Conservation (phyloP, 37 sponge, comb jelly and placozoan genomes). For the Ephydatia muelleri region DNA sequence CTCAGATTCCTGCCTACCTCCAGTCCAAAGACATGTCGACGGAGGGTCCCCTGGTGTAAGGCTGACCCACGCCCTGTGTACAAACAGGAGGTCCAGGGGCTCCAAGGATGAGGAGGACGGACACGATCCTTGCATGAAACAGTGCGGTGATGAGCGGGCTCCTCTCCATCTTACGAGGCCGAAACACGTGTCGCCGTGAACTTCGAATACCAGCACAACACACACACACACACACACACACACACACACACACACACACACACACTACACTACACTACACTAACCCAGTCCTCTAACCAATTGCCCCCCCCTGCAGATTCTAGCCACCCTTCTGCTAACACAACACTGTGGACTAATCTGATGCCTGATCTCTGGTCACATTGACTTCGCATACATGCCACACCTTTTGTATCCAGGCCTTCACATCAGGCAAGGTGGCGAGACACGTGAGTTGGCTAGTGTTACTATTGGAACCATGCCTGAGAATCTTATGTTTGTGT, state of each 20-base stretch:
- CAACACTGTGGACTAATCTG: too few species aligned
- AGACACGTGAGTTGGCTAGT: background rate
- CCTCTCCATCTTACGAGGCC: conserved; percentile 84
- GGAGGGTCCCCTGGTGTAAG: conserved; percentile 67
- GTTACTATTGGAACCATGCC: background rate
- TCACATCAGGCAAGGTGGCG: too few species aligned
- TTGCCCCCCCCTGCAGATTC: background rate
- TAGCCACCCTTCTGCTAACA: background rate
- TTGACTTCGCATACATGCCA: background rate
- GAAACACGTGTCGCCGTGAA: background rate
- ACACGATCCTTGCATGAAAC: conserved; percentile 84
- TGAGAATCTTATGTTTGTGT: background rate
- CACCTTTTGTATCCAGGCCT: background rate
- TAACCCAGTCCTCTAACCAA: too few species aligned
- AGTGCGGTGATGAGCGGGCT: conserved; percentile 85
- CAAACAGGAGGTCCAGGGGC: conserved; percentile 54
- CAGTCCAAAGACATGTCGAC: conserved; percentile 92
- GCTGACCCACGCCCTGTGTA: conserved; percentile 31
- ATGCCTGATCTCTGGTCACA: too few species aligned
- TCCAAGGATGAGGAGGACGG: conserved; percentile 52
- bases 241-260: conserved; percentile 6
- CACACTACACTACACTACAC: too few species aligned
- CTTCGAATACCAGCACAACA: background rate
- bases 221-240: background rate
- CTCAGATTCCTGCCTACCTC: conserved; percentile 62